These are phyloP conservation scores for Himantopus leucocephalus DNA, from an alignment of 2,113 vertebrate species.

Conservation along the genomic window DNA sequence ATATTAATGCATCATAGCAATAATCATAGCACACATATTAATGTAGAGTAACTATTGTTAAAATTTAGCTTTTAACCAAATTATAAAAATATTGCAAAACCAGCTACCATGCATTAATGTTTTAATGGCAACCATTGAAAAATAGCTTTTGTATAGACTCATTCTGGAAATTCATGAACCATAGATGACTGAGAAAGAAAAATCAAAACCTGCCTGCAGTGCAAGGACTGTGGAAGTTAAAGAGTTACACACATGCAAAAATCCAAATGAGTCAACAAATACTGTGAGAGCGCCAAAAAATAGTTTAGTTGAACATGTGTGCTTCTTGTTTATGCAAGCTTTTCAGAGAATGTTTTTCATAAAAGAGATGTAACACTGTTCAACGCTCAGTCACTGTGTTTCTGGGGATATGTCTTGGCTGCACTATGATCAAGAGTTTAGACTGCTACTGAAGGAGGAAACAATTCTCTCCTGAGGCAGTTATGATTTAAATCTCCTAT, in stretches of 20 bases:
- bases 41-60: not conserved
- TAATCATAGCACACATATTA: not conserved
- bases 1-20: not conserved
- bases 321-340: constrained; percentile 45
- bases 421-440: constrained; percentile 20
- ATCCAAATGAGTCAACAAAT: constrained; percentile 49
- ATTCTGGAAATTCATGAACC: not conserved
- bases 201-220: not conserved
- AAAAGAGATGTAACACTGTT: constrained; percentile 47
- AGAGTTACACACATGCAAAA: constrained; percentile 15
- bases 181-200: not conserved
- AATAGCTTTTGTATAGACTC: not conserved
- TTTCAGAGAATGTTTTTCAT: constrained; percentile 53
- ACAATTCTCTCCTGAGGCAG: constrained; percentile 49
- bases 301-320: constrained; percentile 41
- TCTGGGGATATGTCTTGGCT: constrained; percentile 43
- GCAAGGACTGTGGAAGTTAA: not conserved
- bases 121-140: not conserved
- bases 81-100: not conserved
- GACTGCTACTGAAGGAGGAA: constrained; percentile 58
- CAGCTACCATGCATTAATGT: not conserved
- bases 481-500: constrained; percentile 43
- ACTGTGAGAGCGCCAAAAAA: not conserved
- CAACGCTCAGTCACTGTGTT: constrained; percentile 34
- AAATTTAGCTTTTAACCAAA: not conserved